phyloP scores from a whole-genome alignment of 1,140 invertebrate species.

The Notospermus geniculatus region DNA sequence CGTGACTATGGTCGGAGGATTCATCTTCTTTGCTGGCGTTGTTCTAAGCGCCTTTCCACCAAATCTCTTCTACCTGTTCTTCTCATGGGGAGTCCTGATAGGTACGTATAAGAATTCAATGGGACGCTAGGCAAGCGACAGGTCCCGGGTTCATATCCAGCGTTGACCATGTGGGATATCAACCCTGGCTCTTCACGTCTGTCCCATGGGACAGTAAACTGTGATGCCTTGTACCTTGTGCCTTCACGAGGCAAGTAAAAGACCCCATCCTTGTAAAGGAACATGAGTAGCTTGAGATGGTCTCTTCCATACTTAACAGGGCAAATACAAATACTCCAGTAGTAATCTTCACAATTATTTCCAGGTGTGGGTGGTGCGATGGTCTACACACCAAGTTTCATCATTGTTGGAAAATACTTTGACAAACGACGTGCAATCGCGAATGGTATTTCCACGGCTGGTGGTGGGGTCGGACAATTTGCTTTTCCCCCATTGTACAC shows the following conservation, averaged over 20 bases:
- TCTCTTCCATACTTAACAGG: no score
- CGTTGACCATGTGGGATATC: no score
- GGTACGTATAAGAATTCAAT: no score
- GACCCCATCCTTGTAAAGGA: no score
- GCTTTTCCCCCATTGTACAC: conserved; percentile 37
- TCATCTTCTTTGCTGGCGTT: conserved; percentile 76
- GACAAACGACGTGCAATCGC: conserved; percentile 36
- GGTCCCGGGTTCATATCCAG: no score
- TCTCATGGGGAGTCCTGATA: conserved; percentile 84
- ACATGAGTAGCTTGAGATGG: no score
- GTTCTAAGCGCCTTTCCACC: conserved; percentile 73
- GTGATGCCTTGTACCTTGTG: no score
- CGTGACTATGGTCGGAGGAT: conserved; percentile 86
- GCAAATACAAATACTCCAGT: no score
- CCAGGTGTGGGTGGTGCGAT: conserved; percentile 43
- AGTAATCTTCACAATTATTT: neutral
- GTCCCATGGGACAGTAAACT: no score
- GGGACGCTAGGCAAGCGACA: no score
- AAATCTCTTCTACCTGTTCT: conserved; percentile 74
- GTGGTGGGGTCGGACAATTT: conserved; percentile 33
- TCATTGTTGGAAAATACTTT: conserved; percentile 47
- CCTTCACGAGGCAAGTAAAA: no score
- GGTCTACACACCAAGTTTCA: conserved; percentile 43
- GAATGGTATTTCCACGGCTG: conserved; percentile 42
- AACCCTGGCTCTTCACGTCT: no score